These are phyloP conservation scores for Aurelia sp. DNA, from an alignment of 30 jellyfish, hydroid and myxozoan genomes.

Conservation along the genomic window DNA sequence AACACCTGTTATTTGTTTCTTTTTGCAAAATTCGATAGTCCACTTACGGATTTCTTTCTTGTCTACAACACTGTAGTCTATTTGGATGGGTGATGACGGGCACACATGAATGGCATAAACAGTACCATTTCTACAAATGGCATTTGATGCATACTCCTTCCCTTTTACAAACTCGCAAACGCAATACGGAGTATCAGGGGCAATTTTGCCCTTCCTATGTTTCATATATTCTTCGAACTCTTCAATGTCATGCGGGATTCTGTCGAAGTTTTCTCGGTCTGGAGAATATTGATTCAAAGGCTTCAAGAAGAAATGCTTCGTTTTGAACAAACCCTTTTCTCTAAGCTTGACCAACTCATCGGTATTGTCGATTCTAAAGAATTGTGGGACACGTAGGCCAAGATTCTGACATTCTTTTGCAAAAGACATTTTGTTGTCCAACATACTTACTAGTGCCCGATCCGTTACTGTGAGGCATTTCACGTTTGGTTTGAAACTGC, in stretches of 20 bases:
- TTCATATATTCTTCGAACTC: not conserved
- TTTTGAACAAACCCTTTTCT: conserved; percentile 8
- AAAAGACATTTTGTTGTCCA: conserved; percentile 7
- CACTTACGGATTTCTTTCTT: not conserved
- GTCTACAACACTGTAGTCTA: not conserved
- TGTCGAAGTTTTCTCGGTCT: conserved; percentile 4
- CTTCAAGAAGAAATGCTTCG: conserved; percentile 22
- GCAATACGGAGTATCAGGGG: conserved; percentile 3
- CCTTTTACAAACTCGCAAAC: conserved; percentile 21
- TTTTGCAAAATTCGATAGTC: conserved; percentile 12
- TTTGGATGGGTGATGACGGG: conserved; percentile 2
- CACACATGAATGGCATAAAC: not conserved
- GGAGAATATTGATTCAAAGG: not conserved
- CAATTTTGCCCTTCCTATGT: not conserved
- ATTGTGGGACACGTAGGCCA: conserved; percentile 8
- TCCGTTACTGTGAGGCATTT: conserved; percentile 2
- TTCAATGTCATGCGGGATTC: conserved; percentile 1
- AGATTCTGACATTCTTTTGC: conserved; percentile 8
- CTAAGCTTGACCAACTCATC: not conserved
- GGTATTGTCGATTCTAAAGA: not conserved
- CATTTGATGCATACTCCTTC: conserved; percentile 7
- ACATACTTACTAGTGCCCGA: not conserved
- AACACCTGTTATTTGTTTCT: not conserved
- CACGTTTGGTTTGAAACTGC: not conserved
- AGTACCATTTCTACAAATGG: not conserved